These are phyloP conservation scores for Squalus acanthias DNA, from an alignment of 2,797 vertebrate species.

Conservation along the genomic window DNA sequence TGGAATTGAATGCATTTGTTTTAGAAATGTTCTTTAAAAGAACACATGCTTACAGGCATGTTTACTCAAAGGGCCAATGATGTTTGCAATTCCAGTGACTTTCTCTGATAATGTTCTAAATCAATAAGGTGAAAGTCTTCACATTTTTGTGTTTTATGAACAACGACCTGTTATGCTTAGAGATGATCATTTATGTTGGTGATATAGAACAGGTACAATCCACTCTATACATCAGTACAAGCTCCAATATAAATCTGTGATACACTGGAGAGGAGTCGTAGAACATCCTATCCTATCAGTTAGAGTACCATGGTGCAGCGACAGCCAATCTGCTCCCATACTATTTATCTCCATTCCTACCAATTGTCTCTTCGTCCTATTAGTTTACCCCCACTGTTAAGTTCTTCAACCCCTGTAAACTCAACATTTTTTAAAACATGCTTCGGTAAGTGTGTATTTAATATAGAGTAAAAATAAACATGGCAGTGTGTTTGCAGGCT, in stretches of 20 bases:
- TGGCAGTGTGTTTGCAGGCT: background rate
- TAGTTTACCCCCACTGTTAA: background rate
- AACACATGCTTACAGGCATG: background rate
- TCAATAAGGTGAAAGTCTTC: background rate
- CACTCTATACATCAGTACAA: background rate
- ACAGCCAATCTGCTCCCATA: background rate
- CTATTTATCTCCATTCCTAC: background rate
- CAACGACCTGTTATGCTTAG: background rate
- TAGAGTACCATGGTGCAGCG: background rate
- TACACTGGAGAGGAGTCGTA: background rate
- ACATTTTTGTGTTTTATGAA: background rate
- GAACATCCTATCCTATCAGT: background rate
- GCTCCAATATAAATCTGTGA: background rate
- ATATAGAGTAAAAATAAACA: background rate
- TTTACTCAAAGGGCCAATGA: background rate
- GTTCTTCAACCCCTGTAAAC: background rate
- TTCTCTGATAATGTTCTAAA: constrained; percentile 10
- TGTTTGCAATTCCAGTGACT: background rate
- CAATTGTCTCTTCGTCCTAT: background rate
- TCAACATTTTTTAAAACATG: background rate
- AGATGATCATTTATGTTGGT: background rate
- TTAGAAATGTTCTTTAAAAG: constrained; percentile 16
- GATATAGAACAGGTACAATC: background rate
- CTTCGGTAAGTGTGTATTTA: background rate
- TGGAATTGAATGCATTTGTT: background rate